Conservation (phyloP, 2,797 vertebrate genomes). For the Liasis olivaceus region DNA sequence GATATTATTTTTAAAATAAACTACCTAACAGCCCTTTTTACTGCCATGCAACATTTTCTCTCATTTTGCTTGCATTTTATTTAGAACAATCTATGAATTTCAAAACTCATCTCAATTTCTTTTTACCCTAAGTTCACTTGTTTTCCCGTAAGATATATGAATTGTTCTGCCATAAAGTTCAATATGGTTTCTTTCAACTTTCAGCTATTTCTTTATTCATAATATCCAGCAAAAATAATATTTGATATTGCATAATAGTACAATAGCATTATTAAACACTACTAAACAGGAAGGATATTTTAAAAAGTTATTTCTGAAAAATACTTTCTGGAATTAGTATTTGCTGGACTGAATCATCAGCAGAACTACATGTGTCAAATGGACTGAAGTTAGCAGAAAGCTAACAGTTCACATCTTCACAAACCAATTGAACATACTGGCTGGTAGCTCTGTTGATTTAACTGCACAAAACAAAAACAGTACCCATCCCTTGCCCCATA, state of each 20-base stretch:
- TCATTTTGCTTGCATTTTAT: background rate
- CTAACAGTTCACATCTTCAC: background rate
- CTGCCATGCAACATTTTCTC: background rate
- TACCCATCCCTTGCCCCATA: background rate
- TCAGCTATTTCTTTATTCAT: background rate
- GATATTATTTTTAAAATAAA: accelerated
- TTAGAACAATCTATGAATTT: background rate
- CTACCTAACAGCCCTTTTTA: background rate
- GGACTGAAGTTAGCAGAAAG: background rate
- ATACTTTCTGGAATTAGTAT: background rate
- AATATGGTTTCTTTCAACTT: background rate
- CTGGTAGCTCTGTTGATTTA: background rate
- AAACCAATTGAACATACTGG: background rate
- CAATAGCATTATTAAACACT: background rate
- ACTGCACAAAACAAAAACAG: background rate
- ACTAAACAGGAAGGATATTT: background rate
- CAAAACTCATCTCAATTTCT: background rate
- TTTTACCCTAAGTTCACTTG: background rate
- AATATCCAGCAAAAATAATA: background rate
- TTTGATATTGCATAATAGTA: background rate
- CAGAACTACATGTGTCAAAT: background rate
- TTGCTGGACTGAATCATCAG: background rate
- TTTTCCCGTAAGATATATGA: background rate
- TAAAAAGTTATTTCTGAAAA: background rate
- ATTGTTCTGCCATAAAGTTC: background rate